These are phyloP conservation scores for Halichondria panicea DNA, from an alignment of 37 sponge, comb jelly and placozoan species.

Conservation along the genomic window DNA sequence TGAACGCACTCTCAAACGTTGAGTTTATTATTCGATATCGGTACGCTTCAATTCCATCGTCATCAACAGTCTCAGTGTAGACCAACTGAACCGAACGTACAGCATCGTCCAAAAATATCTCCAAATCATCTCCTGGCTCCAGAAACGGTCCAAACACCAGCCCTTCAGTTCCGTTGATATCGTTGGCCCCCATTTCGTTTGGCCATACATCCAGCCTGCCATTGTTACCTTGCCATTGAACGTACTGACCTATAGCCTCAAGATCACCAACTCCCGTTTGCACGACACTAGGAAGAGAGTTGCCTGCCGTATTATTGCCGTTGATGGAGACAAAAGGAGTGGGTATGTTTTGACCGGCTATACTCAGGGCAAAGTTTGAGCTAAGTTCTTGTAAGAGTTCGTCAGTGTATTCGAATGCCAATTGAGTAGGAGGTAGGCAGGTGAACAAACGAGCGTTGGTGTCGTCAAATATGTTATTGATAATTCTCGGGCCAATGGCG, in stretches of 20 bases:
- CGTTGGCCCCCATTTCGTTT: slow-evolving; percentile 56
- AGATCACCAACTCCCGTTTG: slow-evolving; percentile 65
- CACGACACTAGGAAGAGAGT: slow-evolving; percentile 51
- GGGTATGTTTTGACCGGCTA: slow-evolving; percentile 17
- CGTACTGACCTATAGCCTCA: slow-evolving; percentile 43
- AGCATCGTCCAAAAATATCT: slow-evolving; percentile 72
- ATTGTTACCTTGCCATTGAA: slow-evolving; percentile 68
- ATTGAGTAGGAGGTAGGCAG: slow-evolving; percentile 31
- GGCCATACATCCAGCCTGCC: slow-evolving; percentile 10
- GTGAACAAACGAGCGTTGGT: slow-evolving; percentile 40
- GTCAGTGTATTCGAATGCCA: slow-evolving; percentile 83
- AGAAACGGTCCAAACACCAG: slow-evolving; percentile 75
- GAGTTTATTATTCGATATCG: slow-evolving; percentile 32
- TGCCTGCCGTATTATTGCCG: slow-evolving; percentile 48
- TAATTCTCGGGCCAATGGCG: neutral
- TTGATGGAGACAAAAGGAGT: slow-evolving; percentile 36
- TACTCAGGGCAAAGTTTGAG: neutral
- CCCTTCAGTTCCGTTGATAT: slow-evolving; percentile 86
- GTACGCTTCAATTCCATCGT: slow-evolving; percentile 57
- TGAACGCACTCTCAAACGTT: slow-evolving; percentile 51
- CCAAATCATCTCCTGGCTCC: slow-evolving; percentile 36
- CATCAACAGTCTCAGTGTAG: slow-evolving; percentile 9
- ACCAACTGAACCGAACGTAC: slow-evolving; percentile 61
- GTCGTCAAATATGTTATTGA: neutral
- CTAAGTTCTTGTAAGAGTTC: slow-evolving; percentile 43